These are phyloP conservation scores for Balaenoptera acutorostrata DNA, from an alignment of 2,113 vertebrate genomes.

Conservation along the genomic window DNA sequence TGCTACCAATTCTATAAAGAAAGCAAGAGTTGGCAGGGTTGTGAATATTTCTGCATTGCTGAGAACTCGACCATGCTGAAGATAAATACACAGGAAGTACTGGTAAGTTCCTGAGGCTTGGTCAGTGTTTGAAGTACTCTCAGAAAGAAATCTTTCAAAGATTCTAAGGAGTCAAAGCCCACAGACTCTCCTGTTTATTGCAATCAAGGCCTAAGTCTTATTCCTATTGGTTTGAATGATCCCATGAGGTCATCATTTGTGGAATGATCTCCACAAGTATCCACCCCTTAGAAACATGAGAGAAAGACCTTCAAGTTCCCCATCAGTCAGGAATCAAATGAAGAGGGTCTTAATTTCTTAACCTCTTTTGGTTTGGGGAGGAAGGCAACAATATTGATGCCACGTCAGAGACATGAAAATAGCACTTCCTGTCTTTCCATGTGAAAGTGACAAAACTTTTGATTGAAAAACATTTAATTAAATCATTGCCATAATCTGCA, in stretches of 20 bases:
- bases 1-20: constrained; percentile 67
- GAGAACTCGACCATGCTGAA: constrained; percentile 69
- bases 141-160: neutral
- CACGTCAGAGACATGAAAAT: neutral
- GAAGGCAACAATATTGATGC: neutral
- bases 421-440: neutral
- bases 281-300: neutral
- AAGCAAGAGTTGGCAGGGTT: constrained; percentile 62
- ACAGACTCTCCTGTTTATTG: neutral
- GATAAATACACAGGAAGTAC: constrained; percentile 53
- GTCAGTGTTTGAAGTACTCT: neutral
- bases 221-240: neutral
- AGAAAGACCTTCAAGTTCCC: neutral
- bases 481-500: neutral
- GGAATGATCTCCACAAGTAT: neutral
- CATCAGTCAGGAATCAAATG: neutral
- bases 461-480: neutral
- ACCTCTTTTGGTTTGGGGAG: neutral
- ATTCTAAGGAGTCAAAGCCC: neutral
- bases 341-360: neutral
- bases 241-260: neutral
- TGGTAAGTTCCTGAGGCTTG: constrained; percentile 51
- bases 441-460: neutral
- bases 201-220: neutral
- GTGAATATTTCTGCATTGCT: constrained; percentile 60